Evolutionary conservation across 1,140 invertebrate species (phyloP).

Genomic region (Drosophila ambigua): DNA sequence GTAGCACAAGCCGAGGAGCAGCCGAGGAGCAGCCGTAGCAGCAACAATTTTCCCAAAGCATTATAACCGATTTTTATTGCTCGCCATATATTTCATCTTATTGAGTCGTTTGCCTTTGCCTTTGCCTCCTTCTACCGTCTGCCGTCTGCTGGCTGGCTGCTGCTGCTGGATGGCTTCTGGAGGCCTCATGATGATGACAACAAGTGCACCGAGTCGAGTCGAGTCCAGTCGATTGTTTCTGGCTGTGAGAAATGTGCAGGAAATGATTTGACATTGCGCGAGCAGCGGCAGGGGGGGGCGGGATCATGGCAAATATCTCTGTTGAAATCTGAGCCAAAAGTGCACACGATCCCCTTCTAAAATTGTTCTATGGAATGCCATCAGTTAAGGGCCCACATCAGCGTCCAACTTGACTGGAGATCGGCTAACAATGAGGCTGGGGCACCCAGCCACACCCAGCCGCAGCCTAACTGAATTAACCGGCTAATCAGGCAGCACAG

Average conservation of each 20-base stretch:
- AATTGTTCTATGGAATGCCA: conserved; percentile 40
- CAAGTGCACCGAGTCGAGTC: conserved; percentile 26
- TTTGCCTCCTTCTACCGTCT: neutral
- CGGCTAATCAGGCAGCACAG: conserved; percentile 58
- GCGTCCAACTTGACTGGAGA: conserved; percentile 32
- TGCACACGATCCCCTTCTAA: conserved; percentile 8
- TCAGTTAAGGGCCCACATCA: conserved; percentile 34
- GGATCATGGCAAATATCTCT: conserved; percentile 22
- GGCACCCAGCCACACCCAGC: conserved; percentile 52
- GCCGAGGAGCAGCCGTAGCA: conserved; percentile 1
- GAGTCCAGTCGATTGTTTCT: conserved; percentile 20
- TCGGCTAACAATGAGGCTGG: conserved; percentile 50
- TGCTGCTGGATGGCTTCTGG: conserved; percentile 1
- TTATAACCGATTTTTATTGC: conserved; percentile 83
- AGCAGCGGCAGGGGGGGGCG: neutral
- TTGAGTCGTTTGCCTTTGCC: conserved; percentile 73
- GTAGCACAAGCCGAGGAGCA: conserved; percentile 40
- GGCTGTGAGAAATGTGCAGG: conserved; percentile 29
- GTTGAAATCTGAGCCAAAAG: conserved; percentile 11
- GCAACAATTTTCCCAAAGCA: conserved; percentile 70
- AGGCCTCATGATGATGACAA: conserved; percentile 29
- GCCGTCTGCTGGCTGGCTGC: neutral
- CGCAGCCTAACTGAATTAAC: conserved; percentile 60
- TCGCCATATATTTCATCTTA: conserved; percentile 83
- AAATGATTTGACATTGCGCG: conserved; percentile 38